Percentiles rank a stretch among this genome's conserved stretches.
Conservation (phyloP, 2,797 vertebrate species). For the Phoeniculus purpureus region DNA sequence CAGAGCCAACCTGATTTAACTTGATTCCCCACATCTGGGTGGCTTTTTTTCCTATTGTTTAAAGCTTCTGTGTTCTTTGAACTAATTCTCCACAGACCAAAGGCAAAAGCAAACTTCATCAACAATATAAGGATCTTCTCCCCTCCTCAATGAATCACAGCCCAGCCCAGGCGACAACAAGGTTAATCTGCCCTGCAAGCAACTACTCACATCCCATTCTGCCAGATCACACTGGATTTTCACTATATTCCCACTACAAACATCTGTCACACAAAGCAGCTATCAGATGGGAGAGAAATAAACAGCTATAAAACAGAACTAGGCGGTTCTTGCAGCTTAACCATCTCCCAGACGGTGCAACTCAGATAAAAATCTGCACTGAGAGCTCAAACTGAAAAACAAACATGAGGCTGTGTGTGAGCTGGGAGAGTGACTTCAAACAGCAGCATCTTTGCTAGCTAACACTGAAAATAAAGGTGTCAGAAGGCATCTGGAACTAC, state of each 20-base stretch:
- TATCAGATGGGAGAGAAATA: background rate
- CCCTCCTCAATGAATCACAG: background rate
- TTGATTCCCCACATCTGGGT: background rate
- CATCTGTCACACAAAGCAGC: background rate
- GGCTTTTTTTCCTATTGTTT: background rate
- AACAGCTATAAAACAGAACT: background rate
- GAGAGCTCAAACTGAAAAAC: background rate
- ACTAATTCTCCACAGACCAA: background rate
- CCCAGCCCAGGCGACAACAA: background rate
- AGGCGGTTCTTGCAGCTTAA: background rate
- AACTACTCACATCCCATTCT: background rate
- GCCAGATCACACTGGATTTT: background rate
- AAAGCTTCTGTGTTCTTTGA: background rate
- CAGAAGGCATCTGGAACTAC: background rate
- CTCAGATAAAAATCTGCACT: background rate
- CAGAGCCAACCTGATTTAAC: background rate
- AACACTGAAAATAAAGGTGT: background rate
- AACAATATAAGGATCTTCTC: background rate
- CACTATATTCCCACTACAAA: background rate
- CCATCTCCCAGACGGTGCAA: background rate
- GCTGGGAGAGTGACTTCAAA: background rate
- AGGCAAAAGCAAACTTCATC: background rate
- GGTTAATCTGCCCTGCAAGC: background rate
- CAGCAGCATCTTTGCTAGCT: background rate
- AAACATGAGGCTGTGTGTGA: fast-evolving